These are phyloP conservation scores for Coturnix japonica DNA, from an alignment of 2,113 vertebrate species.

Conservation along the genomic window DNA sequence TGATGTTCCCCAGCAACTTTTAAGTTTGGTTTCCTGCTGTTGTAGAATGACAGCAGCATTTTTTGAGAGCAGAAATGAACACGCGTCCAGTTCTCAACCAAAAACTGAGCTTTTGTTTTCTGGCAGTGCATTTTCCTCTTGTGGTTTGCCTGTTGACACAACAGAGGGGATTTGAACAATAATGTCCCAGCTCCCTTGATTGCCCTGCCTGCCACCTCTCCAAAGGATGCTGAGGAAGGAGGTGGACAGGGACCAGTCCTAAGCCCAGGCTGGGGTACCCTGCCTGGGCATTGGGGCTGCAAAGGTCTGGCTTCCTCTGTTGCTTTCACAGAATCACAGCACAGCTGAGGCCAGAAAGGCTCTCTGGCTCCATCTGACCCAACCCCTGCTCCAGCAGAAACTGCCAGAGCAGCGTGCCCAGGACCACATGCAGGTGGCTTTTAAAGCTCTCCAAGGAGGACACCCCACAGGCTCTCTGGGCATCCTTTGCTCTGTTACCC, in stretches of 20 bases:
- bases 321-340: not conserved
- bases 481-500: not conserved
- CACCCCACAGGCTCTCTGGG: not conserved
- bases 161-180: not conserved
- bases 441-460: not conserved
- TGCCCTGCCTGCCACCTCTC: constrained; percentile 1
- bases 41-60: not conserved
- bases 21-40: not conserved
- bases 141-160: not conserved
- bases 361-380: not conserved
- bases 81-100: not conserved
- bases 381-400: not conserved
- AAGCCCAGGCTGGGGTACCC: not conserved
- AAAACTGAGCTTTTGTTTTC: not conserved
- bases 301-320: not conserved
- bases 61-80: not conserved
- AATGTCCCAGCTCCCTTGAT: fast-evolving
- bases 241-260: not conserved
- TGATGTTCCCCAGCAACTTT: not conserved
- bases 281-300: fast-evolving
- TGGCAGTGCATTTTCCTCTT: not conserved
- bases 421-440: not conserved
- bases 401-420: not conserved
- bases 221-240: not conserved
- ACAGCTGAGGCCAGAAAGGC: not conserved